These are phyloP conservation scores for Neosalanx taihuensis DNA, from an alignment of 2,797 vertebrate genomes.

Conservation along the genomic window DNA sequence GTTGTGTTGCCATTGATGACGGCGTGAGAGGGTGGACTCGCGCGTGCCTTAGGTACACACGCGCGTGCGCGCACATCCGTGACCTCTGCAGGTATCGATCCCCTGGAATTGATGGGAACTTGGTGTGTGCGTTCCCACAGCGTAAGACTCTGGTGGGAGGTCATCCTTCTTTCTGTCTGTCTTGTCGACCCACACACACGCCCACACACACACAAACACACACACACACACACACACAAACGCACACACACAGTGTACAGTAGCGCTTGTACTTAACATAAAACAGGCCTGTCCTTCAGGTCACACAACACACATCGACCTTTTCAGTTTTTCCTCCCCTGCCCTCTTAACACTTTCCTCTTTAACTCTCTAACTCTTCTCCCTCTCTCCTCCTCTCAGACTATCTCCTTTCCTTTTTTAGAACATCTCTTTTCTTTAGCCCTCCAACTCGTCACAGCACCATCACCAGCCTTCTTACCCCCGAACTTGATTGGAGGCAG, in stretches of 20 bases:
- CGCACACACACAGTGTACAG: constrained; percentile 7
- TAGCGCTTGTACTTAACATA: background rate
- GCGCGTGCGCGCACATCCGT: constrained; percentile 23
- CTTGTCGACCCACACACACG: too few relatives aligned
- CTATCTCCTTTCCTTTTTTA: background rate
- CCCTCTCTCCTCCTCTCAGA: background rate
- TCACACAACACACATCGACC: too few relatives aligned
- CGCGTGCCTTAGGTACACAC: background rate
- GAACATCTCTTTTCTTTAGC: background rate
- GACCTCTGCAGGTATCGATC: constrained; percentile 57
- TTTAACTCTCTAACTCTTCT: background rate
- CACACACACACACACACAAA: too few relatives aligned
- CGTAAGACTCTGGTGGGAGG: constrained; percentile 40
- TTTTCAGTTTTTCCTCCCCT: background rate
- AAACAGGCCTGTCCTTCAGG: too few relatives aligned
- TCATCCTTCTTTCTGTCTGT: constrained; percentile 26
- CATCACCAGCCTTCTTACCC: background rate
- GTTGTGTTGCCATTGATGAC: constrained; percentile 31
- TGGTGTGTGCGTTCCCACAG: constrained; percentile 42
- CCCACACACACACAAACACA: too few relatives aligned
- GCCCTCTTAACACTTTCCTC: background rate
- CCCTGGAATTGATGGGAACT: constrained; percentile 39
- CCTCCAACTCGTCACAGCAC: background rate
- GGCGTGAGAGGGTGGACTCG: constrained; percentile 5
- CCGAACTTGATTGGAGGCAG: background rate